A percentile compares a stretch with the other conserved stretches of the same genome.
These are phyloP conservation scores for Ferrisia virgata DNA, from an alignment of 2,888 invertebrate species.

Conservation along the genomic window DNA sequence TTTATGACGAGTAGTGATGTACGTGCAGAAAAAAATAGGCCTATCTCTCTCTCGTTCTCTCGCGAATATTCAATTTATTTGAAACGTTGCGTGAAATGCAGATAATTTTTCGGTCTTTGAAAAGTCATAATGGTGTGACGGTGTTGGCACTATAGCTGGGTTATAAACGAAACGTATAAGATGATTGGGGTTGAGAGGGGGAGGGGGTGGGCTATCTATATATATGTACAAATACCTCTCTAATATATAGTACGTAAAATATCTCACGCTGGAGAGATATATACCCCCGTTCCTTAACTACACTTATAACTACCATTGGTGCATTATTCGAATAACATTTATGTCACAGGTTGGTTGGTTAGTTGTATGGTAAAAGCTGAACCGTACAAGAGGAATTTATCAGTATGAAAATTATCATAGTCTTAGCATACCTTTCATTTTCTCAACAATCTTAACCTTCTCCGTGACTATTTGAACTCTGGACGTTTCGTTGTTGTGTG, in stretches of 20 bases:
- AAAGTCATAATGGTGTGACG: not conserved
- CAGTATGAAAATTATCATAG: not conserved
- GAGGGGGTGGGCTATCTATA: too few relatives aligned
- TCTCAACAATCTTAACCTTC: not conserved
- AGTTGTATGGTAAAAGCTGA: not conserved
- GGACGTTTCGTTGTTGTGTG: not conserved
- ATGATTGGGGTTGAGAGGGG: too few relatives aligned
- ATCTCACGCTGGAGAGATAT: not conserved
- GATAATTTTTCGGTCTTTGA: constrained; percentile 4
- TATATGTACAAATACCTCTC: too few relatives aligned
- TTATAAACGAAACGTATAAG: too few relatives aligned
- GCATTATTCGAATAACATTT: not conserved
- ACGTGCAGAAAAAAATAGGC: not conserved
- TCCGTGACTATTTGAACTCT: constrained; percentile 9
- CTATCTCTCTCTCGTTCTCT: too few relatives aligned
- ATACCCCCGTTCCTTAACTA: too few relatives aligned
- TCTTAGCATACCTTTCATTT: constrained; percentile 9
- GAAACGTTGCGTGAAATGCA: not conserved
- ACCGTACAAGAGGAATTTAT: not conserved
- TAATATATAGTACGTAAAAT: not conserved
- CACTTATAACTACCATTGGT: too few relatives aligned
- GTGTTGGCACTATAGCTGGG: too few relatives aligned
- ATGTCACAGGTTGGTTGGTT: not conserved
- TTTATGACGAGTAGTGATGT: too few relatives aligned
- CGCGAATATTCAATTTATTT: not conserved